Evolutionary conservation across 2,888 invertebrate species (phyloP).

Genomic region (Pardosa pseudoannulata): DNA sequence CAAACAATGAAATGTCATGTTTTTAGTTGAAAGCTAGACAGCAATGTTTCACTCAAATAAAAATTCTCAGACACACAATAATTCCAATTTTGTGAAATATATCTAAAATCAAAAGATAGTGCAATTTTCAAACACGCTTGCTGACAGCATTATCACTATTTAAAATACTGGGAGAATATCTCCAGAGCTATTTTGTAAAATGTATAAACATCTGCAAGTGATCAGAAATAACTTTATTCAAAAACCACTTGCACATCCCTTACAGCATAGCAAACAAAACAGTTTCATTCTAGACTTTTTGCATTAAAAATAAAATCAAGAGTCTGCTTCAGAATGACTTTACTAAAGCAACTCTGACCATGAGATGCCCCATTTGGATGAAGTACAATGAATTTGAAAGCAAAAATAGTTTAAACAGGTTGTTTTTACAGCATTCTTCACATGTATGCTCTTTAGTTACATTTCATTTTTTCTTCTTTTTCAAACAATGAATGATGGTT

Average conservation of each 20-base stretch:
- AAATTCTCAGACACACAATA: slow-evolving; percentile 42
- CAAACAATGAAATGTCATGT: slow-evolving; percentile 61
- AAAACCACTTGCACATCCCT: slow-evolving; percentile 26
- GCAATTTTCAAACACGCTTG: slow-evolving; percentile 27
- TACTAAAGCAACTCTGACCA: slow-evolving; percentile 1
- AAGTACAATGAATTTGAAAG: slow-evolving; percentile 7
- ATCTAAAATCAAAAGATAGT: slow-evolving; percentile 18
- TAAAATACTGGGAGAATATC: slow-evolving; percentile 34
- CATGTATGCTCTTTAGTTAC: not conserved
- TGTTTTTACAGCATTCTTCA: slow-evolving; percentile 8
- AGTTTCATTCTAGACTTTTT: slow-evolving; percentile 13
- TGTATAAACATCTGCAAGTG: slow-evolving; percentile 21
- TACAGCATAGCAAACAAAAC: slow-evolving; percentile 35
- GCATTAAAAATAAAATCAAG: slow-evolving; percentile 25
- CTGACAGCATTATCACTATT: slow-evolving; percentile 52
- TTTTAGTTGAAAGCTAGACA: slow-evolving; percentile 52
- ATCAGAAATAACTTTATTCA: slow-evolving; percentile 30
- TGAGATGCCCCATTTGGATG: not conserved
- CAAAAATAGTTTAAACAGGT: slow-evolving; percentile 28
- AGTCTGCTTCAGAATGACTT: not conserved
- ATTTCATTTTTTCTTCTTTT: not conserved
- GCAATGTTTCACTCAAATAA: slow-evolving; percentile 43
- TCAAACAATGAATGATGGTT: slow-evolving; percentile 59
- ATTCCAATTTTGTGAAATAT: slow-evolving; percentile 11
- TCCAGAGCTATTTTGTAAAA: slow-evolving; percentile 16